phyloP scores from a whole-genome alignment of 1,140 invertebrate species.

The Lanistes nyassanus region DNA sequence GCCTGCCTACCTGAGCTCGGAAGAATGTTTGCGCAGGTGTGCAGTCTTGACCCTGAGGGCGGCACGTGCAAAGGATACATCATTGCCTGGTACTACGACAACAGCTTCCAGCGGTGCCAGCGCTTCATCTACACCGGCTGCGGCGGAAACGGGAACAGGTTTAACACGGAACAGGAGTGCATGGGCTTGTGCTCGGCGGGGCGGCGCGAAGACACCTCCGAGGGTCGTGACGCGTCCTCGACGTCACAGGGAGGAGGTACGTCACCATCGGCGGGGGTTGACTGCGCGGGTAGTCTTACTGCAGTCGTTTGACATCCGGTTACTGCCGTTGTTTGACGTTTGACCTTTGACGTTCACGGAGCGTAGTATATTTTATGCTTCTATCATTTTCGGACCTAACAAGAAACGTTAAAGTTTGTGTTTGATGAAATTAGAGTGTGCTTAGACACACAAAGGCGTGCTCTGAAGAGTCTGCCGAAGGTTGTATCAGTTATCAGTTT shows the following conservation, averaged over 20 bases:
- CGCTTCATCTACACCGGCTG: constrained; percentile 66
- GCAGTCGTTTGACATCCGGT: no score
- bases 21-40: constrained; percentile 9
- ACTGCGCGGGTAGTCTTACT: no score
- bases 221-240: constrained; percentile 10
- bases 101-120: constrained; percentile 55
- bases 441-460: no score
- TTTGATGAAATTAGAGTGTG: no score
- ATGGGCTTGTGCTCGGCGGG: constrained; percentile 24
- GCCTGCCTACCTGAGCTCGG: no score
- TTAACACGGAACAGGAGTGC: constrained; percentile 50
- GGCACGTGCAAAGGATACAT: constrained; percentile 72
- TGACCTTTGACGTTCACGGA: no score
- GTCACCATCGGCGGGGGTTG: constrained; percentile 9
- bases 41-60: background rate
- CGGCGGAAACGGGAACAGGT: constrained; percentile 66
- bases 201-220: background rate
- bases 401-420: no score
- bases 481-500: no score
- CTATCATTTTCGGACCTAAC: no score
- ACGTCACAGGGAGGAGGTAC: constrained; percentile 28
- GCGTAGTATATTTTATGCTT: no score
- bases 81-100: constrained; percentile 65
- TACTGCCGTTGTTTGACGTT: no score
- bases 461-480: no score